A percentile compares a stretch with the other conserved stretches of the same genome.
phyloP scores from a whole-genome alignment of 2,113 vertebrate genomes.

The Sebastes schlegelii region DNA sequence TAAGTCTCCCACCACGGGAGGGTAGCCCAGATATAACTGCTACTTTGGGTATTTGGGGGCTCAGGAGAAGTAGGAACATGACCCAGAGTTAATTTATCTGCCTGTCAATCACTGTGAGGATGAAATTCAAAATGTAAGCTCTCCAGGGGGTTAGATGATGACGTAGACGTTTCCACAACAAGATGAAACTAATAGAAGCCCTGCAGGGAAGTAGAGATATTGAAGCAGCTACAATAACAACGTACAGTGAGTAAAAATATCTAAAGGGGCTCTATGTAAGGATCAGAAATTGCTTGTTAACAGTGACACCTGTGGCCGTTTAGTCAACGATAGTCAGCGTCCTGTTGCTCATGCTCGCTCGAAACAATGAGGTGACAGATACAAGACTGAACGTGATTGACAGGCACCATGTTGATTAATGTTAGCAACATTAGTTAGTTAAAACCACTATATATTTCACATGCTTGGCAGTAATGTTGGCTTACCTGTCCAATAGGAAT shows the following conservation, averaged over 20 bases:
- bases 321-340: no score
- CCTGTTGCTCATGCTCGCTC: no score
- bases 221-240: background rate
- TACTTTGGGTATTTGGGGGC: slow-evolving; percentile 13
- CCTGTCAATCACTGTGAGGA: slow-evolving; percentile 40
- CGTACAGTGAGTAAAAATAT: background rate
- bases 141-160: slow-evolving; percentile 1
- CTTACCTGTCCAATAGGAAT: no score
- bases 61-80: slow-evolving; percentile 11
- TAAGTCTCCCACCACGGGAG: slow-evolving; percentile 29
- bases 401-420: no score
- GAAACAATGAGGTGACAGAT: no score
- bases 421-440: no score
- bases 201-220: background rate
- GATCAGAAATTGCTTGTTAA: no score
- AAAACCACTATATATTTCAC: no score
- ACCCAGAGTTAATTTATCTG: slow-evolving; percentile 14
- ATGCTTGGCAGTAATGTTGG: no score
- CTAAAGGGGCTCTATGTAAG: no score
- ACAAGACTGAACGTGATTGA: no score
- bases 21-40: slow-evolving; percentile 20
- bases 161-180: slow-evolving; percentile 3
- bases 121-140: slow-evolving; percentile 11
- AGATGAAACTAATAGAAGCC: background rate
- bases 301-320: no score